A percentile compares a stretch with the other conserved stretches of the same genome.
phyloP scores from a whole-genome alignment of 35 echinoderm and acorn worm species.

The Eucidaris tribuloides region DNA sequence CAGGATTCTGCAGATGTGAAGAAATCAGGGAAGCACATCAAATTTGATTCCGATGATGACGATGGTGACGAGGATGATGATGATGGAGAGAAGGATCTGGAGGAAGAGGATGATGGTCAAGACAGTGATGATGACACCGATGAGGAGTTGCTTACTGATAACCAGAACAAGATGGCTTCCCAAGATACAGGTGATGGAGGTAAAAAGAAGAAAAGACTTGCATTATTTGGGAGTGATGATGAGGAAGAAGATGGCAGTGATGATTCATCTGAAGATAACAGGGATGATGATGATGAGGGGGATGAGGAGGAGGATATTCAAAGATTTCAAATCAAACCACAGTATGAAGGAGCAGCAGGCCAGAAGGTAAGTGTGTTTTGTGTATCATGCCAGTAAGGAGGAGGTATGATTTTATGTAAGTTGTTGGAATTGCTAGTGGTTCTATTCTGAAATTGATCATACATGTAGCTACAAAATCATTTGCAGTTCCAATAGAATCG shows the following conservation, averaged over 20 bases:
- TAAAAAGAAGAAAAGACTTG: too few species aligned
- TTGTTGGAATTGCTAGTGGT: too few species aligned
- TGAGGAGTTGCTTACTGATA: not conserved
- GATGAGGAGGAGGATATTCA: slow-evolving; percentile 46
- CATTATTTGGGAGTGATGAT: too few species aligned
- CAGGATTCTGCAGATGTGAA: slow-evolving; percentile 66
- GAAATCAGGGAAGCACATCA: slow-evolving; percentile 56
- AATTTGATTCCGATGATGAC: slow-evolving; percentile 80
- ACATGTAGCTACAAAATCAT: too few species aligned
- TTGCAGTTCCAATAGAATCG: too few species aligned
- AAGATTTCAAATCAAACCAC: slow-evolving; percentile 67
- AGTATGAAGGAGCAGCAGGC: slow-evolving; percentile 78
- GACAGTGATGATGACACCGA: not conserved
- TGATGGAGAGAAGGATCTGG: too few species aligned
- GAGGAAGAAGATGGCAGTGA: too few species aligned
- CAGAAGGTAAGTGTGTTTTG: slow-evolving; percentile 71
- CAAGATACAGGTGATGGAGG: too few species aligned
- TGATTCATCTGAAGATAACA: too few species aligned
- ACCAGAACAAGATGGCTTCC: not conserved
- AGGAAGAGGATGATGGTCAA: slow-evolving; percentile 1
- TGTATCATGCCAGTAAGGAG: too few species aligned
- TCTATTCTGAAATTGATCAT: too few species aligned
- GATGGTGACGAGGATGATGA: slow-evolving; percentile 2
- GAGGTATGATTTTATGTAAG: too few species aligned
- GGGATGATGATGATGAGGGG: slow-evolving; percentile 35